Conservation (phyloP, 1,140 invertebrate genomes). For the Bombus fervidus region DNA sequence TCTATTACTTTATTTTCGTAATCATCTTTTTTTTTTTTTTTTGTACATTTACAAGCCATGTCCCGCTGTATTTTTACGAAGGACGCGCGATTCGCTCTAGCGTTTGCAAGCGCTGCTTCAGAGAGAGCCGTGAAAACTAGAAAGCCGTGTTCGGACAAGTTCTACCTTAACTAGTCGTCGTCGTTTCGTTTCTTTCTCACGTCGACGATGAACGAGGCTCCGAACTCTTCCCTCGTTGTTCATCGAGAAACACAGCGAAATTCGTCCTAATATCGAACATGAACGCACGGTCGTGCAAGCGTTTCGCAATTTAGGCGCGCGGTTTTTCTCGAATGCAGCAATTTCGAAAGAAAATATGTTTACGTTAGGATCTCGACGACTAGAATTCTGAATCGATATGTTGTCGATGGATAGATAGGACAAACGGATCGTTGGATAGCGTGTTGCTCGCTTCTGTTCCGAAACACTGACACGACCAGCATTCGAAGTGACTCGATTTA, state of each 20-base stretch:
- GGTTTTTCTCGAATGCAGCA: too few relatives aligned
- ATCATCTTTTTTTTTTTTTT: not conserved
- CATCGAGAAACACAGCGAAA: not conserved
- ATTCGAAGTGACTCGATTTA: conserved; percentile 2
- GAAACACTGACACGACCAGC: conserved; percentile 5
- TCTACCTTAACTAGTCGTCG: not conserved
- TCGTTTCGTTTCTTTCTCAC: not conserved
- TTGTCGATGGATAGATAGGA: too few relatives aligned
- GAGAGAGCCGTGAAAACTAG: conserved; percentile 53
- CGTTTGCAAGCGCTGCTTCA: not conserved
- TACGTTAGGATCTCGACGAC: too few relatives aligned
- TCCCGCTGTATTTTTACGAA: not conserved
- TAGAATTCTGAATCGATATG: not conserved
- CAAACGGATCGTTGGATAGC: too few relatives aligned
- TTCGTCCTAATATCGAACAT: too few relatives aligned
- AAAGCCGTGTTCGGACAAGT: conserved; percentile 37
- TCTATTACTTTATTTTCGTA: not conserved
- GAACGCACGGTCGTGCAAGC: not conserved
- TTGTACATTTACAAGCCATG: not conserved
- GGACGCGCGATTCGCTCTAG: conserved; percentile 13
- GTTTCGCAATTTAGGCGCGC: not conserved
- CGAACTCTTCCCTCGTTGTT: not conserved
- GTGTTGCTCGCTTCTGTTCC: not conserved
- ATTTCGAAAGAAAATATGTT: too few relatives aligned
- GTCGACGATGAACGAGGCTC: not conserved